phyloP scores from a whole-genome alignment of 2,113 vertebrate species.

The Heterocephalus glaber region DNA sequence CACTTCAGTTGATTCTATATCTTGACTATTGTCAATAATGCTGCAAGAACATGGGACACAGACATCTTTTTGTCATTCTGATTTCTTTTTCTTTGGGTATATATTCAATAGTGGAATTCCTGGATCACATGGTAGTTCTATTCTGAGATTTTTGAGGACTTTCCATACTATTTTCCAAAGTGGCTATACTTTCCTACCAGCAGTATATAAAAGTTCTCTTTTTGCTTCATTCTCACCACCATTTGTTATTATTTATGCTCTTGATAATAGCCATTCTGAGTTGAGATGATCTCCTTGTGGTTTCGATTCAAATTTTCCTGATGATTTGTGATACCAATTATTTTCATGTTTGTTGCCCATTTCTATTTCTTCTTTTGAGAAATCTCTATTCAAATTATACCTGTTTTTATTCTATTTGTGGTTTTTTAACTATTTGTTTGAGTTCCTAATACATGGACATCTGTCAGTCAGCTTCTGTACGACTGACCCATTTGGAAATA shows the following conservation, averaged over 20 bases:
- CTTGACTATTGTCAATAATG: background rate
- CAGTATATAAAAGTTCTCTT: background rate
- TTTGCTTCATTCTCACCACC: background rate
- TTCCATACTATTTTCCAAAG: background rate
- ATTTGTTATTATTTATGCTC: background rate
- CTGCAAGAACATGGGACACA: background rate
- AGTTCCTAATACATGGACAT: background rate
- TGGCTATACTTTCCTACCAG: background rate
- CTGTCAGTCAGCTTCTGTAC: background rate
- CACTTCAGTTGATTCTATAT: background rate
- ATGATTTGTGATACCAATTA: background rate
- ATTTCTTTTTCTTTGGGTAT: background rate
- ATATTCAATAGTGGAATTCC: background rate
- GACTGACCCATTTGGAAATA: background rate
- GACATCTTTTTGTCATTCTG: background rate
- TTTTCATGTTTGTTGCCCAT: background rate
- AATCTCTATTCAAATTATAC: background rate
- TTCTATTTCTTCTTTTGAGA: background rate
- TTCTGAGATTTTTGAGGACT: too few species aligned
- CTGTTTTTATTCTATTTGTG: background rate
- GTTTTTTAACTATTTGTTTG: background rate
- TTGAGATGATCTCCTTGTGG: background rate
- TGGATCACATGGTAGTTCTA: background rate
- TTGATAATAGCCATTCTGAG: background rate
- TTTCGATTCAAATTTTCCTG: background rate